Conservation (phyloP, 92 coral and sea anemone genomes). For the Blastomussa wellsi region DNA sequence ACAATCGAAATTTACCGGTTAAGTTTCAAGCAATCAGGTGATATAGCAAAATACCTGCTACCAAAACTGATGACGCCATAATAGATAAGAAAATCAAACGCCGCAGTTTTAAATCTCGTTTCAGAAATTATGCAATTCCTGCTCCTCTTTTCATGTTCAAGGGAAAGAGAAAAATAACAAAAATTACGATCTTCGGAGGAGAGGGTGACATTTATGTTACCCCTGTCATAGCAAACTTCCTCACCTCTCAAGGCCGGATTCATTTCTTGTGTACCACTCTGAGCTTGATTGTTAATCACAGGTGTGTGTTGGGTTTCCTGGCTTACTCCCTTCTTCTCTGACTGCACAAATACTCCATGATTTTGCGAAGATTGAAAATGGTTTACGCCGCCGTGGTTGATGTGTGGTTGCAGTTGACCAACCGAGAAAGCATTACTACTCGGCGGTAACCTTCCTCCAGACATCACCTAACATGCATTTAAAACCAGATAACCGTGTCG, state of each 20-base stretch:
- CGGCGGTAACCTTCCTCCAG: slow-evolving; percentile 74
- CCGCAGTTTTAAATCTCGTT: background rate
- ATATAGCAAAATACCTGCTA: slow-evolving; percentile 22
- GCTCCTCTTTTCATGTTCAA: background rate
- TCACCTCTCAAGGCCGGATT: slow-evolving; percentile 39
- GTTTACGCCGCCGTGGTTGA: slow-evolving; percentile 68
- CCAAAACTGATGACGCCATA: slow-evolving; percentile 34
- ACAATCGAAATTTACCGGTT: background rate
- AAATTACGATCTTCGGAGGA: background rate
- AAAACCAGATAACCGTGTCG: slow-evolving; percentile 11
- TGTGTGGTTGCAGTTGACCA: slow-evolving; percentile 74
- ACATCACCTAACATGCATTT: slow-evolving; percentile 75
- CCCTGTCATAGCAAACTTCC: slow-evolving; percentile 34
- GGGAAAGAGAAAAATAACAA: background rate
- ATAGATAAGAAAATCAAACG: slow-evolving; percentile 1
- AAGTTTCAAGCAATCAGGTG: slow-evolving; percentile 19
- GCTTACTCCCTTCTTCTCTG: slow-evolving; percentile 40
- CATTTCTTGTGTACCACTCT: slow-evolving; percentile 28
- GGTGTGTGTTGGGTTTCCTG: slow-evolving; percentile 41
- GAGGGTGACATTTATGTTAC: background rate
- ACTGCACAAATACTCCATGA: slow-evolving; percentile 64
- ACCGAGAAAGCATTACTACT: slow-evolving; percentile 72
- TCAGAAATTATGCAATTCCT: background rate
- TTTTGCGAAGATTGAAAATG: slow-evolving; percentile 64
- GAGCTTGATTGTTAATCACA: slow-evolving; percentile 41